Base-by-base conservation (phyloP, 2,113 vertebrate genomes). In the Dicentrarchus labrax region DNA sequence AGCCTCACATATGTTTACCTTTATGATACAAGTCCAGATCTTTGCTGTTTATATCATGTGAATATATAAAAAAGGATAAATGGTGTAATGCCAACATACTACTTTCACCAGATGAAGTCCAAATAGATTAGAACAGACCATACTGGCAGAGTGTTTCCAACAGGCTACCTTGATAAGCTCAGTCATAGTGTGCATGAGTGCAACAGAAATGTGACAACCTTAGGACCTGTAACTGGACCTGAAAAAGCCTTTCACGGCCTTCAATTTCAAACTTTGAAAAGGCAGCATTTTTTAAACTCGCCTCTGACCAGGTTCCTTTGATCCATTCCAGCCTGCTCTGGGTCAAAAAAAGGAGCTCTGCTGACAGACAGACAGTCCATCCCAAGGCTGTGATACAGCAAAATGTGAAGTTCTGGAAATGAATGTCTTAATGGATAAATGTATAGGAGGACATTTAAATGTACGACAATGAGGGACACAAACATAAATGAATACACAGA, bases 241-340 rank as follows among this genome's bases (percentile, higher is more conserved):
- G 76, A 68, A 69, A 76, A 72, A 21, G 68, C 47, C 64, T 85
- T 72, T 73, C 61, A 82, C 62, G 79, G 64, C 50, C 43, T 78
- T 82, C 76, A 66, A 62, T 57, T 82, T n/a, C 43, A 71, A 4
- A 8, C 11, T 16, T 43, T 60, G 24, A 45, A 66, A 41, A 51
- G 11, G 45, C 45, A 47, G 45, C 11, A 47, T 47, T 47, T 47
- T 50, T 24, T 51, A 59, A 77, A 68, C 39, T 79, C 1, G 9
- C 21, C 22, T 62, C 51, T 65, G 65, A 78, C 48, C 43, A 53
- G 47, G 16, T 71, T 71, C 36, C 77, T 87, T 80, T 84, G 77
- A 84, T 80, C 77, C 50, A 47, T 30, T 47, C 21, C 77, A 57
- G 48, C 19, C 38, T 16, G 8, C 24, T 73, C 65, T 5, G 12